Base-by-base conservation (phyloP, 23 tunicate species). In the Oikopleura dioica region DNA sequence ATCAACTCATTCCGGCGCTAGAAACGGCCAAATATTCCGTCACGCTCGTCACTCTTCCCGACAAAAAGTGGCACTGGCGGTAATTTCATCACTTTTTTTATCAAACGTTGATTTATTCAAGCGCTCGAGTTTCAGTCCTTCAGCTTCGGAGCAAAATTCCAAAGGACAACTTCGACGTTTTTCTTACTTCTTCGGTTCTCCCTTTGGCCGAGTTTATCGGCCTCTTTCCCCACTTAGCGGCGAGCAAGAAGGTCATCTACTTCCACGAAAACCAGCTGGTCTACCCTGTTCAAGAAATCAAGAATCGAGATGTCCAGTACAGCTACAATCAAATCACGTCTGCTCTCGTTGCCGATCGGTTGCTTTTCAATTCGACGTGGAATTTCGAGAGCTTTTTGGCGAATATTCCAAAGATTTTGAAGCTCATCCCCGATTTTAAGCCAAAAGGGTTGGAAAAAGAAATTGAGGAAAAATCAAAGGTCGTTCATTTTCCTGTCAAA, bases 231-330 rank as follows among this genome's bases (percentile, higher is more conserved):
- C 33, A 50, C 1, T 77, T 88, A 1, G 9, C 26, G 9, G 35
- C 38, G 28, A 69, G 82, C 30, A 79, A 79, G 37, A 88, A 84
- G 75, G 81, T 88, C 24, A 83, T 88, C 78, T 88, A 88, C 68
- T 88, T 84, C 79, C 96, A 88, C 63, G 96, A 88, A 84, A 88
- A 88, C 59, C 96, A 88, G 63, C 86, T 88, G 37, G 89, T 86
- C 1, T 88, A 88, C 63, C 96, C 96, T 0, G 83, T 88, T n/a
- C 83, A 81, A 50, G 79, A 77, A 23, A 34, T 51, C 50, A 59
- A 84, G 78, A 86, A 81, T 59, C 58, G 84, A 0, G 96, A 88
- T 75, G 84, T 88, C 75, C 96, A 88, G 36, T 88, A 77, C 82
- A 89, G 86, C 1, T 88, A 84, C 72, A 88, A 88, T 69, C 96